Evolutionary conservation across 2,888 invertebrate genomes (phyloP).

Genomic region (Leucoptera coffeella): DNA sequence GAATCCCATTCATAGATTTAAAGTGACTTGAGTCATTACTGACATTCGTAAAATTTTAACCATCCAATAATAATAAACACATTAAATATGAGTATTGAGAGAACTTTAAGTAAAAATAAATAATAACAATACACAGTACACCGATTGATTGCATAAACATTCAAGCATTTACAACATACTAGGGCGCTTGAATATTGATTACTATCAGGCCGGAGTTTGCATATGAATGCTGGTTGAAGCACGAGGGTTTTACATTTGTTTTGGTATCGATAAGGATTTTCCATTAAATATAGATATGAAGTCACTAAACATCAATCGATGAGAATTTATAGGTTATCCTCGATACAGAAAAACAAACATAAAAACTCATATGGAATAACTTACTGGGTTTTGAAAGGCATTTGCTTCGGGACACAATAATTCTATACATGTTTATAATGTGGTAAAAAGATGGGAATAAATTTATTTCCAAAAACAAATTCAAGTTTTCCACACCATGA

Average conservation of each 20-base stretch:
- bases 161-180: neutral
- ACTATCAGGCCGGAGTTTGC: too few species aligned
- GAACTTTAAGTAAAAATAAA: neutral
- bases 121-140: neutral
- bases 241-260: too few species aligned
- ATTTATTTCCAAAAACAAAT: constrained; percentile 38
- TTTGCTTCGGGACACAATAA: constrained; percentile 28
- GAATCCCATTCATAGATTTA: too few species aligned
- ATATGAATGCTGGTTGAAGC: too few species aligned
- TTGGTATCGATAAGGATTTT: neutral
- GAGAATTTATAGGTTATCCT: neutral
- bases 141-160: neutral
- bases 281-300: constrained; percentile 11
- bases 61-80: neutral
- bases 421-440: constrained; percentile 30
- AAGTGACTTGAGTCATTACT: too few species aligned
- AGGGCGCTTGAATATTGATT: too few species aligned
- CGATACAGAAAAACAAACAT: too few species aligned
- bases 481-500: constrained; percentile 43
- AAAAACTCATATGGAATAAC: too few species aligned
- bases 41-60: too few species aligned
- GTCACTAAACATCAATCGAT: constrained; percentile 10
- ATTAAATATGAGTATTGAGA: neutral
- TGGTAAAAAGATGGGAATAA: constrained; percentile 14
- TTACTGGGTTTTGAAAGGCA: constrained; percentile 36